Percentiles rank a stretch among this genome's conserved stretches.
phyloP scores from a whole-genome alignment of 2,888 invertebrate genomes.

The Hartigia nigra region DNA sequence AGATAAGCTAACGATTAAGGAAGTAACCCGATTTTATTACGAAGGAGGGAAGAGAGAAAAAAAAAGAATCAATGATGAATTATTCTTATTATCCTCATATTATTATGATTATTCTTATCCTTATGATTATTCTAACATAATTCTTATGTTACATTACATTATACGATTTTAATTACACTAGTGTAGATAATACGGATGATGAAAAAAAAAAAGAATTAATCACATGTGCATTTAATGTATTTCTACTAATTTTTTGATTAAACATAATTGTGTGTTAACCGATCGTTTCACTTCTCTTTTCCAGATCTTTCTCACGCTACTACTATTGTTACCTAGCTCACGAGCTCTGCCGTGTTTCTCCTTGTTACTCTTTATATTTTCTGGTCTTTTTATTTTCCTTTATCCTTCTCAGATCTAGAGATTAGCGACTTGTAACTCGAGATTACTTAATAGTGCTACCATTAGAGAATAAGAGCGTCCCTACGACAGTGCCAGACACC shows the following conservation, averaged over 20 bases:
- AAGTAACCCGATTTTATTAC: constrained; percentile 49
- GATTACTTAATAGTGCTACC: background rate
- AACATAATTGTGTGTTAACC: constrained; percentile 65
- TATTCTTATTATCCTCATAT: background rate
- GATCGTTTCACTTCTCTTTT: constrained; percentile 54
- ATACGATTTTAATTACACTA: constrained; percentile 58
- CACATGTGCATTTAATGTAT: constrained; percentile 66
- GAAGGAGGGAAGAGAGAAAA: constrained; percentile 30
- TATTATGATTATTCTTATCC: constrained; percentile 53
- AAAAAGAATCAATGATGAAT: constrained; percentile 19
- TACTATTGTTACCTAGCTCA: constrained; percentile 2
- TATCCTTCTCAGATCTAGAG: background rate
- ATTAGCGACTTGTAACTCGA: background rate
- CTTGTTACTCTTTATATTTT: background rate
- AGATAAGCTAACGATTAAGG: constrained; percentile 41
- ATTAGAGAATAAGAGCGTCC: background rate
- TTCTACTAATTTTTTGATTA: constrained; percentile 66
- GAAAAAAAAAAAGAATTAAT: constrained; percentile 55
- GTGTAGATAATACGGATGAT: constrained; percentile 60
- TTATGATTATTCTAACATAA: constrained; percentile 57
- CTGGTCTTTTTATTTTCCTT: background rate
- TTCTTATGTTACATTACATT: constrained; percentile 57
- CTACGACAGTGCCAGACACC: background rate
- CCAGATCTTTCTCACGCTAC: constrained; percentile 33
- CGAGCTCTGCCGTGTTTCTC: background rate